Base-by-base conservation (phyloP, 2,113 vertebrate species). In the Andinoacara biseriatus region DNA sequence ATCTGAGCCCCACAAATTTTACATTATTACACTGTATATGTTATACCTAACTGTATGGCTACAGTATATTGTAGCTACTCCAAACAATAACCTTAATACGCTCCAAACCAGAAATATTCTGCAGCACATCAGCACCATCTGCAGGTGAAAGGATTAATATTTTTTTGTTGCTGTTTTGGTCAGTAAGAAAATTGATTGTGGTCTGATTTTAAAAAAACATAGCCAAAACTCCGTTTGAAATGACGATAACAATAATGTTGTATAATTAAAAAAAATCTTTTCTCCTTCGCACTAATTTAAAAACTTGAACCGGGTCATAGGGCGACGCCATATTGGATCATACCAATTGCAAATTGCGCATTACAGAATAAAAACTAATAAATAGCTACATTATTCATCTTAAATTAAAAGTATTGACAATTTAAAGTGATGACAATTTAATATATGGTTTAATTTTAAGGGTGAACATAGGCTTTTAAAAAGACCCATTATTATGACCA, bases 241-340 rank as follows among this genome's bases (percentile, higher is more conserved):
- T 72, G 26, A 31, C 10, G 63, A 69, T 69, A 43, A 29, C 15
- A 49, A 49, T 69, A 20, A 24, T 49, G 24, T 2, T 69, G 43
- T 13, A 49, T 11, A 69, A 49, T 29, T 0, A 69, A 18, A 26
- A 26, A 26, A 29, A 29, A 69, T 49, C 15, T 49, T 2, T 18
- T n/a, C 65, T 11, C 65, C 24, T 49, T 49, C 1, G 22, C 29
- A 9, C 10, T 7, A 43, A 17, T 69, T 49, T 13, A 69, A 29
- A 18, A 49, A 29, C 10, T 38, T 61, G 4, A 3, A 10, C 10
- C 1, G 13, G 1, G 1, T 20, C 2, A 59, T 10, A 18, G 57
- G 22, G 17, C 29, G 58, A 82, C 9, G 82, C 81, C 92, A 92
- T 92, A 5, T 91, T 94, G 91, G 92, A 89, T 33, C 24, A 78